A percentile compares a stretch with the other conserved stretches of the same genome.
phyloP scores from a whole-genome alignment of 1,140 invertebrate genomes.

The Zelostemma sp. region DNA sequence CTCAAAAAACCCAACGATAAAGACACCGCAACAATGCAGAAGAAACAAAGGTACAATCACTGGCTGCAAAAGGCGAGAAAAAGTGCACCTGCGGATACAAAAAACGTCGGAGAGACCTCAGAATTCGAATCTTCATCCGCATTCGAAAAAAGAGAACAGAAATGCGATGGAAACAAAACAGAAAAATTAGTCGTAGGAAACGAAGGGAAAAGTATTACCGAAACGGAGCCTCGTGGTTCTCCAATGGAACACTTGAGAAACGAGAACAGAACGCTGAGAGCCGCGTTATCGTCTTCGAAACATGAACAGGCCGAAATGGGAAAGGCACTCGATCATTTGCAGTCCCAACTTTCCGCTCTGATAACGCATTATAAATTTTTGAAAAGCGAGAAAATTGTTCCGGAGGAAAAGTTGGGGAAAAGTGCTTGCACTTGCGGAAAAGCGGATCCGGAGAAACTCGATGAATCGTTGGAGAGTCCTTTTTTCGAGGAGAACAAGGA shows the following conservation, averaged over 20 bases:
- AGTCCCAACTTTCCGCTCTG: slow-evolving; percentile 55
- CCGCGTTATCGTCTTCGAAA: slow-evolving; percentile 47
- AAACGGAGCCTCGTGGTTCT: slow-evolving; percentile 6
- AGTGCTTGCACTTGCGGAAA: no score
- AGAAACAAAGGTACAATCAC: neutral
- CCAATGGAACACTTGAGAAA: slow-evolving; percentile 44
- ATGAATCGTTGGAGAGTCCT: slow-evolving; percentile 40
- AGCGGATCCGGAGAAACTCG: slow-evolving; percentile 42
- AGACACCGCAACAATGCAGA: neutral
- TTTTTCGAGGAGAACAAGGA: slow-evolving; percentile 25
- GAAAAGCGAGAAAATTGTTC: slow-evolving; percentile 52
- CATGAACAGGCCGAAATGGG: slow-evolving; percentile 59
- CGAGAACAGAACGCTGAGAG: slow-evolving; percentile 51
- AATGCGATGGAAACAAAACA: neutral
- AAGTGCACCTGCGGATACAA: neutral
- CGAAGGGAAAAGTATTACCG: no score
- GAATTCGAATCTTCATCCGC: neutral
- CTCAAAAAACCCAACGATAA: neutral
- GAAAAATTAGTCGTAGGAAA: no score
- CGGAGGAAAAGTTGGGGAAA: slow-evolving; percentile 52
- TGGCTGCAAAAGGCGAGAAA: neutral
- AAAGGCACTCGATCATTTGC: slow-evolving; percentile 53
- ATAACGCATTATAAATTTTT: slow-evolving; percentile 59
- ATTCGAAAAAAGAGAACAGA: no score
- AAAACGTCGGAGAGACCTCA: neutral